Evolutionary conservation across 2,888 invertebrate genomes (phyloP), one percentile per base, ranked within the genome.

Genomic region (Strigamia transsilvanica): DNA sequence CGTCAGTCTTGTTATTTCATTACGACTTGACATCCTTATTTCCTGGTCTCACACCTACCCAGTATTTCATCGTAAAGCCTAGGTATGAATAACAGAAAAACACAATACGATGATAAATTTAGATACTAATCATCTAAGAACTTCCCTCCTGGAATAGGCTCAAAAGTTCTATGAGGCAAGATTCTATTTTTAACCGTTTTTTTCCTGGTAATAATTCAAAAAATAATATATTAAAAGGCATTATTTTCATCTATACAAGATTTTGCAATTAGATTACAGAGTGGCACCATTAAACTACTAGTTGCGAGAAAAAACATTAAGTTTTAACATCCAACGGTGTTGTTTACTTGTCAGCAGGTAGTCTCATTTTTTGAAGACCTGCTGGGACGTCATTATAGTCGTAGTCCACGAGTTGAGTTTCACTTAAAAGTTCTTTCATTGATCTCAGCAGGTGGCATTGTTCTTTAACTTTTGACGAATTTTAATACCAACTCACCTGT

Each of bases 291-390:
- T 66, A 66, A 66, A 66, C 61, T 23, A 66, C 61, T 23, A 12
- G 61, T 66, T 66, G 61, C 21, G 18, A 23, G 61, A 23, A 23
- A 51, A 51, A 66, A 66, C 61, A 66, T 66, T 66, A 66, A 66
- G 61, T 66, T 46, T 66, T n/a, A 23, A 18, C 61, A 66, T 66
- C 61, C 61, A 66, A 66, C 61, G 10, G 61, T 66, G 61, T 66
- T 66, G 61, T 66, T 66, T 66, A 66, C 61, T 66, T 66, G 61
- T 21, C 61, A 66, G 61, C 61, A 23, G 61, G 61, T 66, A 21
- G 61, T 21, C 61, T 66, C 61, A 66, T 66, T 66, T 66, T 66
- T 66, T 66, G 61, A 66, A 66, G 61, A 21, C 61, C 61, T 66
- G 61, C 61, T 66, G 61, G 23, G 61, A 66, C 61, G 61, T 66